These are phyloP conservation scores for Notolabrus celidotus DNA, from an alignment of 2,797 vertebrate genomes.

Conservation along the genomic window DNA sequence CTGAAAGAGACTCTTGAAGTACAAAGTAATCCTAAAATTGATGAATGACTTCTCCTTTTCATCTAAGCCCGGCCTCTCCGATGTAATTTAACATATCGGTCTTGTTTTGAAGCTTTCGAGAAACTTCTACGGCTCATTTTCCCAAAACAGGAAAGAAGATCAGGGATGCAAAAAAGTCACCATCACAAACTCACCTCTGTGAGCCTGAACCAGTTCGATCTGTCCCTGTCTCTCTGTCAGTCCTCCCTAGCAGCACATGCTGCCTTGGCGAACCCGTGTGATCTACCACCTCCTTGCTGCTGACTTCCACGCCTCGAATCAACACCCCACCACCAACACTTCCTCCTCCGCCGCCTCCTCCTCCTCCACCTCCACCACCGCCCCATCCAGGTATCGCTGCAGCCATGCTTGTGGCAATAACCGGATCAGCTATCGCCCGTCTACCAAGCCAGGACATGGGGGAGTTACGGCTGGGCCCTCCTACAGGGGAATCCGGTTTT, in stretches of 20 bases:
- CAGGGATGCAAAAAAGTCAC: not conserved
- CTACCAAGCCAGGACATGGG: conserved; percentile 86
- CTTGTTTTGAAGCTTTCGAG: not conserved
- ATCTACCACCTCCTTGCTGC: conserved; percentile 93
- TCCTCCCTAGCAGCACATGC: conserved; percentile 89
- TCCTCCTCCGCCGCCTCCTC: too few species aligned
- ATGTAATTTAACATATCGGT: conserved; percentile 15
- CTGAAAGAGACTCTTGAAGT: conserved; percentile 32
- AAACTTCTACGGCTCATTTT: not conserved
- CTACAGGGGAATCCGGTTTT: conserved; percentile 62
- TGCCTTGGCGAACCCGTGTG: conserved; percentile 91
- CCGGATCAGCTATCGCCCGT: conserved; percentile 81
- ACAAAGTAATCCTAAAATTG: conserved; percentile 21
- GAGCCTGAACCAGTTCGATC: conserved; percentile 77
- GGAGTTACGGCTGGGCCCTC: conserved; percentile 66
- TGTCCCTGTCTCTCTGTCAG: conserved; percentile 83
- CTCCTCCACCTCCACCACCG: conserved; percentile 48
- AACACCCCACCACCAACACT: conserved; percentile 83
- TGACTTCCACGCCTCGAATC: conserved; percentile 93
- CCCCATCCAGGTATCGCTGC: conserved; percentile 81
- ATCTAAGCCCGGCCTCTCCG: conserved; percentile 18
- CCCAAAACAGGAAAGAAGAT: not conserved
- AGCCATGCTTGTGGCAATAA: conserved; percentile 83
- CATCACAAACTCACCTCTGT: conserved; percentile 76
- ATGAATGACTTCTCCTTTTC: conserved; percentile 39